Conservation (phyloP, 2,888 invertebrate species). For the Netelia inedita region DNA sequence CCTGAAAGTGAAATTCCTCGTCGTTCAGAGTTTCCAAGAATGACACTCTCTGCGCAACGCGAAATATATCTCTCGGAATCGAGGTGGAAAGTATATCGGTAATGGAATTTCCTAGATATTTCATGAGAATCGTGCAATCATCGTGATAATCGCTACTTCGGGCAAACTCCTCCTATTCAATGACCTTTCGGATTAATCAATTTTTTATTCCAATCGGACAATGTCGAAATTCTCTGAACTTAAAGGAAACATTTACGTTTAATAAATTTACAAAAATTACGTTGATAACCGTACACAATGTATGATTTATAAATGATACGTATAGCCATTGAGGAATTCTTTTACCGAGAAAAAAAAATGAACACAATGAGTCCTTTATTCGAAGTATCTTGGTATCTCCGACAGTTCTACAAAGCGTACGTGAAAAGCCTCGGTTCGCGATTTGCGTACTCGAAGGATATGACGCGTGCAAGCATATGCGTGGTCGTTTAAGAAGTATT, state of each 20-base stretch:
- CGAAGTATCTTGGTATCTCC: slow-evolving; percentile 5
- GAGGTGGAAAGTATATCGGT: background rate
- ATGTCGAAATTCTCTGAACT: background rate
- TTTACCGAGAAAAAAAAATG: background rate
- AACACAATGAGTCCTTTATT: background rate
- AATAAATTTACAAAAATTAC: background rate
- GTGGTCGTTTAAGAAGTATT: slow-evolving; percentile 44
- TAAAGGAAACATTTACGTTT: background rate
- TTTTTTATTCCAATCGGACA: background rate
- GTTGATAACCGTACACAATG: background rate
- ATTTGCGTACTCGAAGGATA: slow-evolving; percentile 27
- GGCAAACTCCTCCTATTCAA: background rate
- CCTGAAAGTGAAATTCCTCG: slow-evolving; percentile 72
- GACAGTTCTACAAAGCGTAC: background rate
- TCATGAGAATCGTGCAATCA: slow-evolving; percentile 10
- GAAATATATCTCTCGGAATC: background rate
- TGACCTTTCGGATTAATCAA: too few species aligned
- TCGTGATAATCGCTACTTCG: background rate
- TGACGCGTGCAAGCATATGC: slow-evolving; percentile 59
- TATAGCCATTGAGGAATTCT: background rate
- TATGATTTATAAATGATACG: background rate
- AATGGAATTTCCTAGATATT: slow-evolving; percentile 25
- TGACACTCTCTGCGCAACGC: slow-evolving; percentile 32
- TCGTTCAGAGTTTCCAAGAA: slow-evolving; percentile 67
- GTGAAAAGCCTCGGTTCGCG: slow-evolving; percentile 12